Conservation (phyloP, 2,888 invertebrate species). For the Linnaemya vulpina region DNA sequence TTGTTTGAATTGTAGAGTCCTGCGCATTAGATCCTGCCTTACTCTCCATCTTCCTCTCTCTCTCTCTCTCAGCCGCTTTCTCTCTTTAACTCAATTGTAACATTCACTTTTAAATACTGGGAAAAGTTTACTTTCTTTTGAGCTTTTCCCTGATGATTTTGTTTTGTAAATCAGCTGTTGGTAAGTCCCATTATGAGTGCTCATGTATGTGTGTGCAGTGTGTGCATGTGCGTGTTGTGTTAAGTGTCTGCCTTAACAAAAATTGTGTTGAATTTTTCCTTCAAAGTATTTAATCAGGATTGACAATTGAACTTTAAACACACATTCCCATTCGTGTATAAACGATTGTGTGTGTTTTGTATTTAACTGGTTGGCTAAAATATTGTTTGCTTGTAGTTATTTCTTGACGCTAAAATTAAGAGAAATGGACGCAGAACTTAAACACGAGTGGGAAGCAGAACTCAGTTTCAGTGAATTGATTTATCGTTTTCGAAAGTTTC, state of each 20-base stretch:
- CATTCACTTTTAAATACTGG: slow-evolving; percentile 48
- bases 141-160: slow-evolving; percentile 17
- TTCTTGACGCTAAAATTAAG: slow-evolving; percentile 10
- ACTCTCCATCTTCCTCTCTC: not conserved
- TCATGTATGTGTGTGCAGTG: not conserved
- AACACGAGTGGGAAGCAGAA: slow-evolving; percentile 12
- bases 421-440: not conserved
- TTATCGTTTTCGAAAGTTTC: slow-evolving; percentile 6
- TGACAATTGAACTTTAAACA: slow-evolving; percentile 63
- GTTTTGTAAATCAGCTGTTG: slow-evolving; percentile 60
- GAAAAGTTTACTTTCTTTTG: slow-evolving; percentile 13
- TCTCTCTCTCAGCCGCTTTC: too few relatives aligned
- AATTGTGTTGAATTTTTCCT: slow-evolving; percentile 58
- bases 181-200: not conserved
- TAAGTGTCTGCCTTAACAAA: slow-evolving; percentile 52
- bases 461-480: slow-evolving; percentile 42
- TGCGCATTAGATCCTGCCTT: slow-evolving; percentile 35
- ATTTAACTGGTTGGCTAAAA: slow-evolving; percentile 29
- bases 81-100: slow-evolving; percentile 13
- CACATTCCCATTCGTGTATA: not conserved
- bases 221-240: not conserved
- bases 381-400: slow-evolving; percentile 23
- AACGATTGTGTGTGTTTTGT: slow-evolving; percentile 10
- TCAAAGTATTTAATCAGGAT: slow-evolving; percentile 63
- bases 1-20: slow-evolving; percentile 52